Base-by-base conservation (phyloP, 2,113 vertebrate species). In the Stegastes partitus region DNA sequence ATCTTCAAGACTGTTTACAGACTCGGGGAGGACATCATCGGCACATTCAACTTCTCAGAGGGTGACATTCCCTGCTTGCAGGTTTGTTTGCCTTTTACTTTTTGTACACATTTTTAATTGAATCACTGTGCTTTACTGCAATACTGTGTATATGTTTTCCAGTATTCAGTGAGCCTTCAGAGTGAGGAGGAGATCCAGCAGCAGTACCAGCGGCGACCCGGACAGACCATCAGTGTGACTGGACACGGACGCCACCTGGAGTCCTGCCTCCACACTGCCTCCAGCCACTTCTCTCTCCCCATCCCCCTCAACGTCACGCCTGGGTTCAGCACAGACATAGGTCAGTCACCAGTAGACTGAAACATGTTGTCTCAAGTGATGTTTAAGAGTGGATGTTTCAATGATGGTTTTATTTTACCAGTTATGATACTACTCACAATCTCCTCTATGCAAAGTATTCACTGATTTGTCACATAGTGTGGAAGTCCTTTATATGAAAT, bases 151-250 rank as follows among this genome's bases (percentile, higher is more conserved):
- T 77, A 2, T 21, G 21, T 74, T 47, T 64, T 42, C 37, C 90
- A 99, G 98, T 99, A 98, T 89, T 98, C 97, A 0, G 98, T 99
- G 79, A 98, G 96, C 85, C 95, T 99, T 28, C 98, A 99, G 94
- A 97, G 95, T 0, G 98, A 99, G 84, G 98, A 99, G 84, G 94
- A 95, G 74, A 96, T 99, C 69, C 95, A 96, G 86, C 92, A 95
- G 78, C 95, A 95, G 76, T 98, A 96, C 90, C 97, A 97, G 90
- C 95, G 96, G 8, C 95, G 95, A 5, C 93, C 94, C 0, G 95
- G 95, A 2, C 95, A 98, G 82, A 89, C 95, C 0, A 61, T 94
- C 45, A 96, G 96, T 31, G 96, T 97, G 77, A 96, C 95, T 0
- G 94, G 96, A 2, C 98, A 99, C 0, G 97, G 97, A 0, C 96